phyloP scores from a whole-genome alignment of 2,797 vertebrate genomes.

The Rhinogobio ventralis region DNA sequence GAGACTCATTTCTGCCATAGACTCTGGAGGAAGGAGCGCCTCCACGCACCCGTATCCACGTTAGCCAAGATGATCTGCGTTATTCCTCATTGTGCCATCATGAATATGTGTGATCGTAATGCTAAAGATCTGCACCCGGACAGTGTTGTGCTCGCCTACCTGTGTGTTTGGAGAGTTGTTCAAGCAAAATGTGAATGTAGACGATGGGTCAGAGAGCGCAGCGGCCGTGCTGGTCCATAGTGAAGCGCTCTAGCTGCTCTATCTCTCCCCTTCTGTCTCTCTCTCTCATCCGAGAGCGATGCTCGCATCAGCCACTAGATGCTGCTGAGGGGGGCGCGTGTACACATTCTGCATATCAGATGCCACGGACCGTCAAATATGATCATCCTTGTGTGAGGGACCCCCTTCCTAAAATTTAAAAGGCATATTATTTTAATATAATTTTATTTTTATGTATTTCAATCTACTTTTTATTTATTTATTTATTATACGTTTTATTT shows the following conservation, averaged over 20 bases:
- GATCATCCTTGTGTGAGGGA: background rate
- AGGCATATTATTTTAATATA: background rate
- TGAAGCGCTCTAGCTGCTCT: slow-evolving; percentile 64
- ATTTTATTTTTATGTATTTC: background rate
- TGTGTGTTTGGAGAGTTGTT: slow-evolving; percentile 70
- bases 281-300: slow-evolving; percentile 40
- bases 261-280: slow-evolving; percentile 15
- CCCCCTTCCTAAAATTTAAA: background rate
- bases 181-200: slow-evolving; percentile 55
- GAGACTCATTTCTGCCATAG: slow-evolving; percentile 16
- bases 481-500: background rate
- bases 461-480: background rate
- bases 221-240: slow-evolving; percentile 62
- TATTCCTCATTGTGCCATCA: slow-evolving; percentile 10
- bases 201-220: slow-evolving; percentile 57
- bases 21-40: slow-evolving; percentile 48
- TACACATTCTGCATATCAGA: slow-evolving; percentile 7
- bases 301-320: slow-evolving; percentile 44
- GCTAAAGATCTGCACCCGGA: background rate
- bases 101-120: background rate
- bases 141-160: slow-evolving; percentile 67
- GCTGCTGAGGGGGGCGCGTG: slow-evolving; percentile 36
- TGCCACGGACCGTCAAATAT: background rate
- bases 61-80: slow-evolving; percentile 33
- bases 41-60: slow-evolving; percentile 49